Conservation (phyloP, 2,888 invertebrate species). For the Gerris lacustris region DNA sequence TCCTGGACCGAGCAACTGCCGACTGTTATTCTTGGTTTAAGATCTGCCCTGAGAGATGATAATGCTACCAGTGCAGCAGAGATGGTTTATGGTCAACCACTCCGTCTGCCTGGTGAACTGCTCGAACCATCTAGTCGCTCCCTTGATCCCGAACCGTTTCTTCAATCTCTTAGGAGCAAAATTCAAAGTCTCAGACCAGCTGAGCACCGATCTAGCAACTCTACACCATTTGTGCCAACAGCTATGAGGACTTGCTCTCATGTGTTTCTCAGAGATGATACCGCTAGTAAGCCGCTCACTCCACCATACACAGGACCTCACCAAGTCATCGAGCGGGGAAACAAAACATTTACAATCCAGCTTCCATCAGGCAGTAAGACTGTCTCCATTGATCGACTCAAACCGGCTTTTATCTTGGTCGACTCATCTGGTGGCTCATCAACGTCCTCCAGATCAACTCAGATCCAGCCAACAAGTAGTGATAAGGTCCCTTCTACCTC, state of each 20-base stretch:
- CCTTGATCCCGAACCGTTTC: not conserved
- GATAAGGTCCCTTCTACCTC: not conserved
- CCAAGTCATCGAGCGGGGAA: constrained; percentile 6
- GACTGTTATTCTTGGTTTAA: constrained; percentile 5
- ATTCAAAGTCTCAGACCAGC: not conserved
- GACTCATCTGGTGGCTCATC: too few relatives aligned
- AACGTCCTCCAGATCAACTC: too few relatives aligned
- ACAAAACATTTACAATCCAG: not conserved
- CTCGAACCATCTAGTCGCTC: not conserved
- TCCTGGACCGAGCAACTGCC: not conserved
- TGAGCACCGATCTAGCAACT: not conserved
- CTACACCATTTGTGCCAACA: not conserved
- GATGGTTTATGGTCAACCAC: not conserved
- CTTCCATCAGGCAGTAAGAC: not conserved
- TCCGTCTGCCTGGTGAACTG: constrained; percentile 7
- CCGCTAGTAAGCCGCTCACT: too few relatives aligned
- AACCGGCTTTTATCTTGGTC: not conserved
- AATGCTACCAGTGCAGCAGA: constrained; percentile 2
- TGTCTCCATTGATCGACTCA: not conserved
- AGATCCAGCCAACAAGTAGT: not conserved
- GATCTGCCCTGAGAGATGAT: constrained; percentile 8
- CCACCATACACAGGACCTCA: constrained; percentile 16
- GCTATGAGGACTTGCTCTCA: constrained; percentile 16
- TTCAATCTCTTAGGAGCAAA: not conserved
- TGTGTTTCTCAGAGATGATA: constrained; percentile 23